Conservation (phyloP, 2,888 invertebrate species). For the Artemia sinica region DNA sequence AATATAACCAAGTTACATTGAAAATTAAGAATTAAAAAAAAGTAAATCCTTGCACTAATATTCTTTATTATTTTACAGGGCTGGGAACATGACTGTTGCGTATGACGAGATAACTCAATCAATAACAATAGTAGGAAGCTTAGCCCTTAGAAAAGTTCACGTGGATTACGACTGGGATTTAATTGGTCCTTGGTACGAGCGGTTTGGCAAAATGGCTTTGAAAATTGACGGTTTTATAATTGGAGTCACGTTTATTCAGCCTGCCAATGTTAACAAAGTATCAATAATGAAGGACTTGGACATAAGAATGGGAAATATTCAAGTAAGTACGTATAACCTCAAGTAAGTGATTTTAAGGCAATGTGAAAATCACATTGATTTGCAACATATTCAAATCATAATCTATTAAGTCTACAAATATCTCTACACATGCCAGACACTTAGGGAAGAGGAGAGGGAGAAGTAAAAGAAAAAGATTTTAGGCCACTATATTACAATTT, state of each 20-base stretch:
- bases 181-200: constrained; percentile 35
- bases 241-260: constrained; percentile 57
- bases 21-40: too few relatives aligned
- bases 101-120: constrained; percentile 20
- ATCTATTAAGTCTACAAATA: neutral
- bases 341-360: neutral
- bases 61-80: constrained; percentile 19
- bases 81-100: constrained; percentile 25
- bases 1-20: too few relatives aligned
- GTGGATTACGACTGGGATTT: constrained; percentile 65
- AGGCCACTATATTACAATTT: neutral
- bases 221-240: constrained; percentile 46
- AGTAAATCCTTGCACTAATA: too few relatives aligned
- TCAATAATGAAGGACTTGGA: constrained; percentile 43
- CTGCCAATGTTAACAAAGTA: constrained; percentile 53
- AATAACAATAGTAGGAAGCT: neutral
- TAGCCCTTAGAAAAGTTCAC: constrained; percentile 19
- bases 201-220: constrained; percentile 26
- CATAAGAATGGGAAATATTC: constrained; percentile 20
- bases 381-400: neutral
- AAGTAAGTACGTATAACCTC: constrained; percentile 17
- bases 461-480: neutral
- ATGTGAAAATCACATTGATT: neutral
- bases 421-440: neutral
- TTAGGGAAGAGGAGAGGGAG: neutral